Conservation (phyloP, 2,888 invertebrate genomes). For the Morinoia aosen region DNA sequence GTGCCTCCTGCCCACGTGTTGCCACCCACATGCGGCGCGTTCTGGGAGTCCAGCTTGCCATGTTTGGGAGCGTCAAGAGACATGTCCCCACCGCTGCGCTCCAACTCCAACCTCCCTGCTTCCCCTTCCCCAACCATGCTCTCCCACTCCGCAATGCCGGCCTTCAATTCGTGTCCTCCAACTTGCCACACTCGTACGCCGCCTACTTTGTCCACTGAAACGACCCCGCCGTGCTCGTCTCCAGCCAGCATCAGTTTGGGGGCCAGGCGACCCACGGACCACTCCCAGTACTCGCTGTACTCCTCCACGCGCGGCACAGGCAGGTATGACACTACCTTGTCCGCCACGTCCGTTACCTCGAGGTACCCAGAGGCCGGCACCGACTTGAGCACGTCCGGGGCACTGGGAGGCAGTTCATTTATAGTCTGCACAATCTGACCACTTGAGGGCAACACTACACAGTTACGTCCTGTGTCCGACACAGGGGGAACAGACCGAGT, state of each 20-base stretch:
- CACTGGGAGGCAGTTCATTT: slow-evolving; percentile 56
- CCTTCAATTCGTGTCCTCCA: slow-evolving; percentile 72
- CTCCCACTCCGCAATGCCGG: slow-evolving; percentile 74
- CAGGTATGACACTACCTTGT: slow-evolving; percentile 74
- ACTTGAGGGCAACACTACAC: slow-evolving; percentile 70
- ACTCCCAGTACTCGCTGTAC: slow-evolving; percentile 59
- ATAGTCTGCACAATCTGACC: slow-evolving; percentile 71
- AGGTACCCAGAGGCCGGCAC: slow-evolving; percentile 72
- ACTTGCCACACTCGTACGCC: slow-evolving; percentile 76
- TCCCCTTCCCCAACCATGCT: slow-evolving; percentile 72
- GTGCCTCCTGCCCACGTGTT: slow-evolving; percentile 91
- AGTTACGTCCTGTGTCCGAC: slow-evolving; percentile 29
- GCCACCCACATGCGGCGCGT: slow-evolving; percentile 95
- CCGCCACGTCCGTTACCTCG: slow-evolving; percentile 75
- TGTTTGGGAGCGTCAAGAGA: slow-evolving; percentile 82
- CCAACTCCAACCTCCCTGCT: slow-evolving; percentile 79
- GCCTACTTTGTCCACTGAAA: slow-evolving; percentile 76
- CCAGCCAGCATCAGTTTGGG: slow-evolving; percentile 72
- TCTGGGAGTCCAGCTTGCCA: slow-evolving; percentile 91
- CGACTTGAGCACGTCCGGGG: slow-evolving; percentile 56
- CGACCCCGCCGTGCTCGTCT: slow-evolving; percentile 74
- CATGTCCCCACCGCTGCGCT: slow-evolving; percentile 79
- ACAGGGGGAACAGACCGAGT: not conserved
- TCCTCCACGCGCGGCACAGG: slow-evolving; percentile 72
- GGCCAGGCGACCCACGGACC: slow-evolving; percentile 59